These are phyloP conservation scores for Umimayanthus kanabou DNA, from an alignment of 92 coral and sea anemone species.

Conservation along the genomic window DNA sequence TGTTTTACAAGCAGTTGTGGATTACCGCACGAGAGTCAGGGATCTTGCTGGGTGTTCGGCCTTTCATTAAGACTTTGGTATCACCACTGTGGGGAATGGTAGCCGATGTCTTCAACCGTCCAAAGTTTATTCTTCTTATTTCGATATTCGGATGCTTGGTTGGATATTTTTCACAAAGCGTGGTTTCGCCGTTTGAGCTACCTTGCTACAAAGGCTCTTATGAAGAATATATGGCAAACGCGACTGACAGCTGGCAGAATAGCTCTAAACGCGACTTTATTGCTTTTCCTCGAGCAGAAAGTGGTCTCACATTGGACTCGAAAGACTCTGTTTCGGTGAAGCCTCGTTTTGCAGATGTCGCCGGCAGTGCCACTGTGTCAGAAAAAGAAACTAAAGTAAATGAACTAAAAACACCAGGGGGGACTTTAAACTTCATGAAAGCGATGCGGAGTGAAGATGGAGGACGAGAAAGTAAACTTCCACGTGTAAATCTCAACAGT, in stretches of 20 bases:
- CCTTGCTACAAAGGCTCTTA: slow-evolving; percentile 73
- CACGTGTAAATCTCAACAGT: not conserved
- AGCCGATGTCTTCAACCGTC: slow-evolving; percentile 72
- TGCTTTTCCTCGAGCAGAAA: not conserved
- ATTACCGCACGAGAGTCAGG: slow-evolving; percentile 85
- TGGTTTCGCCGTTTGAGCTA: slow-evolving; percentile 80
- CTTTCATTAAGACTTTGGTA: slow-evolving; percentile 78
- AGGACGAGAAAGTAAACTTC: not conserved
- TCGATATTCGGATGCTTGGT: slow-evolving; percentile 71
- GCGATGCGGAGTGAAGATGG: not conserved
- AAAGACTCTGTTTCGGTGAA: not conserved
- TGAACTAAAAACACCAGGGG: not conserved
- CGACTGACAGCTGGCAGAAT: not conserved
- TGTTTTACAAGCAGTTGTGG: slow-evolving; percentile 88
- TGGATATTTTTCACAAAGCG: slow-evolving; percentile 84
- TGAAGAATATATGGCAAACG: slow-evolving; percentile 10
- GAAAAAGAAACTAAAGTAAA: not conserved
- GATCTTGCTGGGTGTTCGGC: slow-evolving; percentile 80
- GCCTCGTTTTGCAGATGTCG: not conserved
- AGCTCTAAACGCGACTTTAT: not conserved
- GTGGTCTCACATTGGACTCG: not conserved
- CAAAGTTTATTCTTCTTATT: slow-evolving; percentile 73
- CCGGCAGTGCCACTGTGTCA: not conserved
- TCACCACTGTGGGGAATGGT: slow-evolving; percentile 90
- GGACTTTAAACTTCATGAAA: not conserved